Base-by-base conservation (phyloP, 2,888 invertebrate species). In the Scaptodrosophila latifasciaeformis region DNA sequence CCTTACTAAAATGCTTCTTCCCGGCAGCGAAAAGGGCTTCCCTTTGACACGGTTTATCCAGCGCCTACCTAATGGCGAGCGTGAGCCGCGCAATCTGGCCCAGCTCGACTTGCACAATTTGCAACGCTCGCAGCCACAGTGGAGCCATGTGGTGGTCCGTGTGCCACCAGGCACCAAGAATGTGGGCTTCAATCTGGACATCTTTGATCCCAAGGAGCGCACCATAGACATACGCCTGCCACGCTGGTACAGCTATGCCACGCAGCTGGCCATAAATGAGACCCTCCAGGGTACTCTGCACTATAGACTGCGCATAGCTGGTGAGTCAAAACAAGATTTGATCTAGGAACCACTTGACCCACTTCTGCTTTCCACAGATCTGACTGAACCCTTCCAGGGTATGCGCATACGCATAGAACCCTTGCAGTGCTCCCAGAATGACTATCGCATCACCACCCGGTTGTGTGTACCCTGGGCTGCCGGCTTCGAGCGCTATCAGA, bases 131-230 rank as follows among this genome's bases (percentile, higher is more conserved):
- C 85, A 89, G 59, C 87, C 88, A 0, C 86, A 88, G 24, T 90
- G 91, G 88, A 90, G 93, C 0, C 94, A 95, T 82, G 87, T 95
- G 3, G 83, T 94, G 7, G 87, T 95, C 18, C 90, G 89, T 82
- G 88, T 93, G 18, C 88, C 90, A 19, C 90, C 91, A 0, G 44
- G 47, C 12, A 49, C 27, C 15, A 40, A 61, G 3, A 62, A 67
- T 6, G 87, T 91, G 45, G 87, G 88, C 19, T 83, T 92, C 45
- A 90, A 91, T 77, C 86, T 92, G 3, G 92, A 93, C 67, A 86
- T 91, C 51, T 89, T 90, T 76, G 89, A 89, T 70, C 85, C 87
- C 18, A 85, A 84, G 1, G 84, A 84, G 84, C 88, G 54, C 74
- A 87, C 55, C 55, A 76, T 70, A 66, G 87, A 50, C 30, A 59